Percentiles rank a stretch among this genome's conserved stretches.
Conservation (phyloP, 2,113 vertebrate species). For the Felis catus region F.catus_Fca126_mat1.0 CM031428.1:16926001-16926500, state of each 20-base stretch:
- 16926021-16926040: slow-evolving; percentile 74
- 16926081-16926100: slow-evolving; percentile 85
- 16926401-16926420: background rate
- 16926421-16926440: background rate
- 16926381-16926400: background rate
- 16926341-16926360: background rate
- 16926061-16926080: slow-evolving; percentile 91
- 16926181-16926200: background rate
- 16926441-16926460: background rate
- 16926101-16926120: slow-evolving; percentile 75
- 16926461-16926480: background rate
- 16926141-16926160: background rate
- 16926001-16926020: slow-evolving; percentile 68
- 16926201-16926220: background rate
- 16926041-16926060: slow-evolving; percentile 91
- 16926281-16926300: background rate
- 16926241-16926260: background rate
- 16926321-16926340: background rate
- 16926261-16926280: background rate
- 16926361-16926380: background rate
- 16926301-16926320: background rate
- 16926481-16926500: background rate
- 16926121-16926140: background rate
- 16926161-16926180: slow-evolving; percentile 16
- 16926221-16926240: background rate